A percentile compares a stretch with the other conserved stretches of the same genome.
phyloP scores from a whole-genome alignment of 2,888 invertebrate genomes.

The Sturmia bella region DNA sequence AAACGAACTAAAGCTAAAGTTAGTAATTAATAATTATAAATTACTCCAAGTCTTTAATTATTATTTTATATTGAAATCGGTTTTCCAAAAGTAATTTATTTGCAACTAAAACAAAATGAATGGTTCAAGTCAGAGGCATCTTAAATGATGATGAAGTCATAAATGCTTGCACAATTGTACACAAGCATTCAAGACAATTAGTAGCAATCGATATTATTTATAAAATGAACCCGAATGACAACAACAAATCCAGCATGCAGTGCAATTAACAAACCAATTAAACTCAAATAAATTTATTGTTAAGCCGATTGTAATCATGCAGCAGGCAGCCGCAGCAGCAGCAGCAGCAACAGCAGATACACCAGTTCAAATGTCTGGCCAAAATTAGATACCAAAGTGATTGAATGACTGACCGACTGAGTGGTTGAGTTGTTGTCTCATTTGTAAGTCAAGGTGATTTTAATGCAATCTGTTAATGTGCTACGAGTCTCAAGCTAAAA shows the following conservation, averaged over 20 bases:
- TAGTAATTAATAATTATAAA: too few relatives aligned
- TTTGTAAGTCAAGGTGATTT: conserved; percentile 65
- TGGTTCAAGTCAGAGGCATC: too few relatives aligned
- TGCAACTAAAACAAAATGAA: too few relatives aligned
- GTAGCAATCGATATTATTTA: background rate
- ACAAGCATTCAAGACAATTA: background rate
- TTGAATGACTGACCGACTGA: conserved; percentile 23
- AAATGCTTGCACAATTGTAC: conserved; percentile 7
- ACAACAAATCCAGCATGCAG: conserved; percentile 11
- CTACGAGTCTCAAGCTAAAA: conserved; percentile 4
- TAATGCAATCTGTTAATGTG: conserved; percentile 13
- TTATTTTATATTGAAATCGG: too few relatives aligned
- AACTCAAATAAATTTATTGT: conserved; percentile 31
- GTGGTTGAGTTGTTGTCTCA: conserved; percentile 43
- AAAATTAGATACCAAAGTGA: background rate
- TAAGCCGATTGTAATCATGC: conserved; percentile 29
- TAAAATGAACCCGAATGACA: conserved; percentile 9
- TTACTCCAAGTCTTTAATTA: too few relatives aligned
- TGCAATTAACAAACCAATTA: conserved; percentile 45
- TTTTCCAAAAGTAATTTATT: too few relatives aligned
- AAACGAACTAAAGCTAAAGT: too few relatives aligned
- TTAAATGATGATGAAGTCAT: conserved; percentile 26
- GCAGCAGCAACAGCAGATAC: too few relatives aligned
- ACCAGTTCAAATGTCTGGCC: conserved; percentile 36
- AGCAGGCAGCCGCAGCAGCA: background rate